Evolutionary conservation across 2,113 vertebrate genomes (phyloP).

Genomic region (Engystomops pustulosus): DNA sequence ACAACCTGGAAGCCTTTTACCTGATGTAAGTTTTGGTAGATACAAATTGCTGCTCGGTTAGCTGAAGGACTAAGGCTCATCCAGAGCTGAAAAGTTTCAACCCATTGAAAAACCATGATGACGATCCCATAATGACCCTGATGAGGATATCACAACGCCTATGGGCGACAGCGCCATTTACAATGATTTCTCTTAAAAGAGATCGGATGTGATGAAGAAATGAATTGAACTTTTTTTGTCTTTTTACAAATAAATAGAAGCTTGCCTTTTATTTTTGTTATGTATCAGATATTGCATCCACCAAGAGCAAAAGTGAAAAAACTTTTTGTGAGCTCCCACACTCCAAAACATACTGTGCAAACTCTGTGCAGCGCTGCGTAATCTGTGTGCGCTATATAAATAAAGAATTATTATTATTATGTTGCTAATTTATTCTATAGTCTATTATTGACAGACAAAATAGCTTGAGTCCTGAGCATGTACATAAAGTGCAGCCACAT

Average conservation of each 20-base stretch:
- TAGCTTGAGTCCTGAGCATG: too few species aligned
- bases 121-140: slow-evolving; percentile 19
- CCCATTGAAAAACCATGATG: background rate
- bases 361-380: too few species aligned
- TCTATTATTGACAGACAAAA: too few species aligned
- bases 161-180: background rate
- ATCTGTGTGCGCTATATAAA: too few species aligned
- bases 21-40: background rate
- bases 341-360: too few species aligned
- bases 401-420: too few species aligned
- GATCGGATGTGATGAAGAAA: background rate
- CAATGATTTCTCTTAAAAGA: slow-evolving; percentile 21
- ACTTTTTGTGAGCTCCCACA: too few species aligned
- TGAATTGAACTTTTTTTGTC: too few species aligned
- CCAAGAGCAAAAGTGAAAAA: background rate
- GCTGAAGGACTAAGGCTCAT: slow-evolving; percentile 49
- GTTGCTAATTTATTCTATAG: too few species aligned
- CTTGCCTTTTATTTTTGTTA: slow-evolving; percentile 23
- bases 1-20: slow-evolving; percentile 32
- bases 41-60: slow-evolving; percentile 37
- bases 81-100: slow-evolving; percentile 6
- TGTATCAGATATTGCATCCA: background rate
- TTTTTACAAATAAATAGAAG: slow-evolving; percentile 7
- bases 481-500: too few species aligned
- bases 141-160: background rate